phyloP scores from a whole-genome alignment of 2,888 invertebrate genomes.

The Tipula vernalis region DNA sequence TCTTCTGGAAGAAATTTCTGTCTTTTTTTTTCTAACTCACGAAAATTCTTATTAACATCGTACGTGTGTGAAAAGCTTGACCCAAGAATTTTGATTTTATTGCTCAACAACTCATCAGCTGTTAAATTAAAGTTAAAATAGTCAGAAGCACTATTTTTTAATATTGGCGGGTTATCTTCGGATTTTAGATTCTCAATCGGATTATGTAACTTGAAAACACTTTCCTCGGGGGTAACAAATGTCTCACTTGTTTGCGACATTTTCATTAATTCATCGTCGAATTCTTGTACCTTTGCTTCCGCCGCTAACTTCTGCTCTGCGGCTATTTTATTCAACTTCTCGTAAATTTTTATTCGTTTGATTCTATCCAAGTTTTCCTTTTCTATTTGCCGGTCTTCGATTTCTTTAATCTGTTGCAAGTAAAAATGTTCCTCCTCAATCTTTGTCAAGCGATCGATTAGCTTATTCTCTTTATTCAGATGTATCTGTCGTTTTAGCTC shows the following conservation, averaged over 20 bases:
- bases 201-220: not conserved
- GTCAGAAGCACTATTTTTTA: slow-evolving; percentile 24
- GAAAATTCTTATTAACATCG: not conserved
- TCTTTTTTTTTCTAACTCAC: slow-evolving; percentile 24
- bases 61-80: slow-evolving; percentile 15
- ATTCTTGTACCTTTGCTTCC: not conserved
- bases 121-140: slow-evolving; percentile 26
- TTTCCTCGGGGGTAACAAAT: not conserved
- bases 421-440: slow-evolving; percentile 25
- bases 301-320: not conserved
- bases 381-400: slow-evolving; percentile 24
- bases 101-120: slow-evolving; percentile 20
- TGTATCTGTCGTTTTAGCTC: slow-evolving; percentile 25
- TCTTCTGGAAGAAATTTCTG: slow-evolving; percentile 18
- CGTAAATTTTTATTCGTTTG: slow-evolving; percentile 27
- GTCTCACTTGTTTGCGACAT: not conserved
- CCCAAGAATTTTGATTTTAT: slow-evolving; percentile 23
- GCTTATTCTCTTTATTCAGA: slow-evolving; percentile 23
- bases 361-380: slow-evolving; percentile 24
- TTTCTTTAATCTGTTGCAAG: slow-evolving; percentile 22
- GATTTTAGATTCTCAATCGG: not conserved
- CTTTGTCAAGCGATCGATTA: slow-evolving; percentile 25
- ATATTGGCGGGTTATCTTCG: not conserved
- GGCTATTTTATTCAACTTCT: slow-evolving; percentile 22
- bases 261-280: not conserved